Percentiles rank a stretch among this genome's conserved stretches.
Evolutionary conservation across 1,140 invertebrate genomes (phyloP).

Genomic region (Plutomurus gul): DNA sequence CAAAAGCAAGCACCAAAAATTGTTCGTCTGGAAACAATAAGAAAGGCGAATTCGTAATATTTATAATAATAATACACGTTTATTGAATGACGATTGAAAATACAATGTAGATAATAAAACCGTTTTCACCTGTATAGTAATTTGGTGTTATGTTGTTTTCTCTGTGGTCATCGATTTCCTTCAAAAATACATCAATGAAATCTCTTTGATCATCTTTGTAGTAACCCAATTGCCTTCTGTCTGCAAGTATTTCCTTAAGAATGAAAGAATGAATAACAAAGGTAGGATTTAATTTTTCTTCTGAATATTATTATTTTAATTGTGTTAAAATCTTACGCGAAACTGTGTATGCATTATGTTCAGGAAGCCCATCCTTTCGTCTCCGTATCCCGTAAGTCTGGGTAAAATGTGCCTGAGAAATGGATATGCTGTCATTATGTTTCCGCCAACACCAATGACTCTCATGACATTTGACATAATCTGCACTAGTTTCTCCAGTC

Average conservation of each 20-base stretch:
- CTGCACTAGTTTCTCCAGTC: slow-evolving; percentile 16
- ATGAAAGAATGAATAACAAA: background rate
- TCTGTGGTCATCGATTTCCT: slow-evolving; percentile 37
- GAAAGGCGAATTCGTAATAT: background rate
- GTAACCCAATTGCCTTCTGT: background rate
- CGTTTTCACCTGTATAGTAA: background rate
- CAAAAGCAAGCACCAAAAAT: slow-evolving; percentile 50
- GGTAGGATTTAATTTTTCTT: background rate
- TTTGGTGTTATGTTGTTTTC: background rate
- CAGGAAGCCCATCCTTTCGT: background rate
- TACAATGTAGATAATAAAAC: background rate
- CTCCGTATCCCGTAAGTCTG: background rate
- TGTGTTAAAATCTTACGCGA: background rate
- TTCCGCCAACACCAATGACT: background rate
- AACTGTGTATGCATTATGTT: background rate
- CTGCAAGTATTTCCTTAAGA: background rate
- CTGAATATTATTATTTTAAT: background rate
- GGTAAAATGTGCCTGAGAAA: background rate
- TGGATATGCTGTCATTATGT: background rate
- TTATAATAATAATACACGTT: background rate
- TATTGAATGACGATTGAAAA: background rate
- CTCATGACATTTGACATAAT: background rate
- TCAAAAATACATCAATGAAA: slow-evolving; percentile 38
- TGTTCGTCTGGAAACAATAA: slow-evolving; percentile 42
- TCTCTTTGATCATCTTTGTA: slow-evolving; percentile 19